Percentiles rank a stretch among this genome's conserved stretches.
Evolutionary conservation across 2,113 vertebrate species (phyloP).

Genomic region (Lutjanus erythropterus): DNA sequence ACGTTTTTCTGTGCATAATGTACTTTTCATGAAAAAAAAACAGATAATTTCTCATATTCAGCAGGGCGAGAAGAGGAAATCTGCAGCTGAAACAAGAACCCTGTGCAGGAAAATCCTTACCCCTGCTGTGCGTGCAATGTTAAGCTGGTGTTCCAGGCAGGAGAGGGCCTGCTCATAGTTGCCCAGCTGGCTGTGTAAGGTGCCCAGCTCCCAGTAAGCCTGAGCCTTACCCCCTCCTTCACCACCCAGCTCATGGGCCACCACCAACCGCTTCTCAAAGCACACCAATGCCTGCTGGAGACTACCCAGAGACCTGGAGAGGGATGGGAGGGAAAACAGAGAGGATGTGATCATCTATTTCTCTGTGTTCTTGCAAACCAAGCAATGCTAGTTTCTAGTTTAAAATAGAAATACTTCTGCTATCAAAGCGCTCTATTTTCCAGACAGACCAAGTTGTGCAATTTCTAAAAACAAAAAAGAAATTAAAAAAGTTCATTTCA

Average conservation of each 20-base stretch:
- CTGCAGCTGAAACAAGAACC: not conserved
- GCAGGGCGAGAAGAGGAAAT: not conserved
- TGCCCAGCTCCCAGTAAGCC: slow-evolving; percentile 96
- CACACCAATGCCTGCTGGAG: slow-evolving; percentile 97
- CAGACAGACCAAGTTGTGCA: slow-evolving; percentile 2
- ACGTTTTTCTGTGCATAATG: slow-evolving; percentile 50
- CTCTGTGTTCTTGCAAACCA: not conserved
- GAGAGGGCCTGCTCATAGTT: slow-evolving; percentile 97
- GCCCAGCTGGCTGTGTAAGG: slow-evolving; percentile 95
- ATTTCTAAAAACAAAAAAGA: slow-evolving; percentile 17
- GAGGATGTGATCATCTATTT: not conserved
- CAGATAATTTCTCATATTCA: not conserved
- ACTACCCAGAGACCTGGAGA: slow-evolving; percentile 91
- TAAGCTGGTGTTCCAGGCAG: slow-evolving; percentile 95
- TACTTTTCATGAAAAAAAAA: not conserved
- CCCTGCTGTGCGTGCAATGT: slow-evolving; percentile 86
- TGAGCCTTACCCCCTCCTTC: slow-evolving; percentile 94
- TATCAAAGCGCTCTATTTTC: not conserved
- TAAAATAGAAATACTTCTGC: not conserved
- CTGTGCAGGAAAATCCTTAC: slow-evolving; percentile 39
- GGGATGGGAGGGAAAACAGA: not conserved
- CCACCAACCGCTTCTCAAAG: slow-evolving; percentile 96
- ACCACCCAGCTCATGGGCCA: slow-evolving; percentile 94
- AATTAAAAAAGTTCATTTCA: not conserved
- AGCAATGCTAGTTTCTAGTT: not conserved